Base-by-base conservation (phyloP, 1,140 invertebrate genomes). In the Forficula auricularia region DNA sequence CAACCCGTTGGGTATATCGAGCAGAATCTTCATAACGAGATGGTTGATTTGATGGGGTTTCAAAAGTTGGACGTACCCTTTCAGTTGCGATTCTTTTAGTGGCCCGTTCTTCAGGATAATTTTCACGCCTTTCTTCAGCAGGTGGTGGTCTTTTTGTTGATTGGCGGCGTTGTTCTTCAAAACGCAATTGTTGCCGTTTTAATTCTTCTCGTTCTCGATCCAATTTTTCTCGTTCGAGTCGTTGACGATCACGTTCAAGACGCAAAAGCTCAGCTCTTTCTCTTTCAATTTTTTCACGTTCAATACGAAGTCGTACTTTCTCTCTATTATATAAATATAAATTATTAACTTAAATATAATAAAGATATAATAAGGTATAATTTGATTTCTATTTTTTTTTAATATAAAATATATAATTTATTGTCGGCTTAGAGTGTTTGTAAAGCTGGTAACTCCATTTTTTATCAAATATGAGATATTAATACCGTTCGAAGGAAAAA, bases 181-280 rank as follows among this genome's bases (percentile, higher is more conserved):
- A 72, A 67, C 69, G 69, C 61, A 79, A 64, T 51, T 82, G 76
- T 50, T 78, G 77, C 32, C 82, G 68, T 55, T 85, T 79, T 31
- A 87, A 56, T 54, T 90, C 84, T 47, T 86, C 67, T 50, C 79
- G 72, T 51, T 89, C 85, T 38, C 81, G 63, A 54, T 87, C 83
- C 16, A 90, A 61, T 54, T 82, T 79, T 51, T 88, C 84, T 13
- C 84, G 63, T 58, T 89, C 85, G 34, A 84, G 53, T 45, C 77
- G 73, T 54, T 86, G 80, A 27, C 80, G 65, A 56, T 88, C 83
- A 3, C 82, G 67, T 58, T 90, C 84, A 38, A 88, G 55, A 36
- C 78, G 71, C 38, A 86, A 56, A 10, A 87, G 58, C 56, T 90
- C 84, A 22, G 79, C 76, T 54, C 81, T 79, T 53, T 88, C 83